A percentile compares a stretch with the other conserved stretches of the same genome.
Conservation (phyloP, 2,797 vertebrate genomes). For the Acanthurus tractus region DNA sequence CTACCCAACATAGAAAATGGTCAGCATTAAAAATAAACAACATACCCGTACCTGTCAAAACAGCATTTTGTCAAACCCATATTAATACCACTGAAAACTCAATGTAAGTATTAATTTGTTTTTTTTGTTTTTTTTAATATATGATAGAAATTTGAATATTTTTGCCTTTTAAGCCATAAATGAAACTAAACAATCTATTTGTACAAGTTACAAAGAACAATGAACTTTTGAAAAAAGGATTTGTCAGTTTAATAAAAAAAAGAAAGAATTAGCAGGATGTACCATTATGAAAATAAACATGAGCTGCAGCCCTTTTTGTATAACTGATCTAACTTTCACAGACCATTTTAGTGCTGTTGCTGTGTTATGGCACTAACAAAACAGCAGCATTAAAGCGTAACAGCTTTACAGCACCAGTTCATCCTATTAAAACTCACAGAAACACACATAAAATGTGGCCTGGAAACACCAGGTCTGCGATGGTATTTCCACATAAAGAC, state of each 20-base stretch:
- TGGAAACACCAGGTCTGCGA: conserved; percentile 69
- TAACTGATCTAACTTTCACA: conserved; percentile 18
- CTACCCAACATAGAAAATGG: background rate
- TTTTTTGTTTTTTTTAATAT: background rate
- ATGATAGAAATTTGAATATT: background rate
- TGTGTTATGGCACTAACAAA: conserved; percentile 27
- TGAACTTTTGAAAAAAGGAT: too few species aligned
- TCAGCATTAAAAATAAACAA: background rate
- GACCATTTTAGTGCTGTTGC: conserved; percentile 6
- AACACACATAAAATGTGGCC: conserved; percentile 61
- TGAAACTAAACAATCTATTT: background rate
- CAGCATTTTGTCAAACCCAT: background rate
- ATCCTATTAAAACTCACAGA: conserved; percentile 70
- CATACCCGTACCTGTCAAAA: background rate
- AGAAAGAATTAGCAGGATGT: background rate
- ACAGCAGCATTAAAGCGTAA: conserved; percentile 35
- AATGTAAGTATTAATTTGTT: too few species aligned
- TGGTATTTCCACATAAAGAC: conserved; percentile 75
- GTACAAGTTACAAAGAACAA: background rate
- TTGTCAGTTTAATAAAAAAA: too few species aligned
- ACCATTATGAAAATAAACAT: background rate
- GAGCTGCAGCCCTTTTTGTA: background rate
- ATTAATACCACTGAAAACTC: background rate
- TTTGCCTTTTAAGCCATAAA: background rate
- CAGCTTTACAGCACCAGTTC: conserved; percentile 42